Evolutionary conservation across 2,113 vertebrate genomes (phyloP).

Genomic region (Rhabdomys dilectus): DNA sequence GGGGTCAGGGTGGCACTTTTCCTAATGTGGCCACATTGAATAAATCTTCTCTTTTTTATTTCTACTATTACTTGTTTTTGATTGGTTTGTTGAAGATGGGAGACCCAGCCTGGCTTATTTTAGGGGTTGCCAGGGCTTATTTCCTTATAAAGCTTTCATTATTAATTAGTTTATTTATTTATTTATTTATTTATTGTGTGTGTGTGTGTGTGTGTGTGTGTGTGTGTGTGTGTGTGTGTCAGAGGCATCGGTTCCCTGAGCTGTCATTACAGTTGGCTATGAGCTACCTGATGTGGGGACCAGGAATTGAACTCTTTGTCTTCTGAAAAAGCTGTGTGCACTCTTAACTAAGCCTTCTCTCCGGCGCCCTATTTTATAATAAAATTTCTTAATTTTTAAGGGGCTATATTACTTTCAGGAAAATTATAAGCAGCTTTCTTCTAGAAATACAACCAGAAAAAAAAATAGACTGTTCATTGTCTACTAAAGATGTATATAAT

Average conservation of each 20-base stretch:
- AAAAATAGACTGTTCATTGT: conserved; percentile 3
- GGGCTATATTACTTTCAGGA: conserved; percentile 1
- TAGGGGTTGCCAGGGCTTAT: not conserved
- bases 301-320: not conserved
- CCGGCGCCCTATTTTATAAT: not conserved
- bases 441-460: not conserved
- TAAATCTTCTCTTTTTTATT: not conserved
- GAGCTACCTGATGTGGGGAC: not conserved
- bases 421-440: conserved; percentile 21
- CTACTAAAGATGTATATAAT: not conserved
- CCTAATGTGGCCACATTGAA: too few relatives aligned
- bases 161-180: not conserved
- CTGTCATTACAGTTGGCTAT: not conserved
- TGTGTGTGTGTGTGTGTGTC: not conserved
- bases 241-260: not conserved
- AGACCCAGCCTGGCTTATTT: not conserved
- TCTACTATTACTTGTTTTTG: not conserved
- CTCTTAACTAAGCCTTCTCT: not conserved
- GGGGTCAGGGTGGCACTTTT: not conserved
- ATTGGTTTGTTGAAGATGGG: not conserved
- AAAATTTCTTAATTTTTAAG: conserved; percentile 12
- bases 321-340: not conserved
- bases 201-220: not conserved
- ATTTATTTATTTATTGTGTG: not conserved
- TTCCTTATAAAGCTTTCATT: not conserved